Percentiles rank a stretch among this genome's conserved stretches.
Evolutionary conservation across 2,888 invertebrate genomes (phyloP).

Genomic region (Athalia rosae): DNA sequence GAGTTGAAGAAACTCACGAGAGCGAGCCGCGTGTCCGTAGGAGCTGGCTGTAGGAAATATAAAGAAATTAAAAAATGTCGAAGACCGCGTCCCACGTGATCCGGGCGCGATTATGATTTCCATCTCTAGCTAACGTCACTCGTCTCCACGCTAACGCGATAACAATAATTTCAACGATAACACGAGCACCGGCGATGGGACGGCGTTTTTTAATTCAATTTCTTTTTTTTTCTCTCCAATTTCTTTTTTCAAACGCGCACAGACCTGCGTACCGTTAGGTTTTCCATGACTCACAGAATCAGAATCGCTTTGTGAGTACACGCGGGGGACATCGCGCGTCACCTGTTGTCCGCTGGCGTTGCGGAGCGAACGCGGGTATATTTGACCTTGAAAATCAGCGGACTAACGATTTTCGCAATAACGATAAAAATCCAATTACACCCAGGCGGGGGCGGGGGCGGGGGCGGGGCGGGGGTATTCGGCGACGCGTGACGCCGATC

Average conservation of each 20-base stretch:
- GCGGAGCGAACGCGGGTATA: too few species aligned
- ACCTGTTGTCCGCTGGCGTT: too few species aligned
- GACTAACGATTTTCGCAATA: too few species aligned
- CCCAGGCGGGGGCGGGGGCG: too few species aligned
- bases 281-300: too few species aligned
- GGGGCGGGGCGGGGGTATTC: constrained; percentile 47
- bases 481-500: not conserved
- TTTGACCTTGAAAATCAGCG: too few species aligned
- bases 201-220: not conserved
- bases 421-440: not conserved
- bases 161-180: not conserved
- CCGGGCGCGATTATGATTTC: constrained; percentile 29
- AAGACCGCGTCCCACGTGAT: not conserved
- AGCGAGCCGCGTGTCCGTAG: not conserved
- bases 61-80: not conserved
- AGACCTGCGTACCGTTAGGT: constrained; percentile 26
- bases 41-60: not conserved
- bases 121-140: constrained; percentile 29
- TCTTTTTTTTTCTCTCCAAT: constrained; percentile 31
- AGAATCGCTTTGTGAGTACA: too few species aligned
- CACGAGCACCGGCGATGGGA: too few species aligned
- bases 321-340: too few species aligned
- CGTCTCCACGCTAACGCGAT: not conserved
- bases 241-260: too few species aligned
- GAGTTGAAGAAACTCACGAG: not conserved